Percentiles rank a stretch among this genome's conserved stretches.
phyloP scores from a whole-genome alignment of 2,888 invertebrate species.

The Andrena trimmerana region DNA sequence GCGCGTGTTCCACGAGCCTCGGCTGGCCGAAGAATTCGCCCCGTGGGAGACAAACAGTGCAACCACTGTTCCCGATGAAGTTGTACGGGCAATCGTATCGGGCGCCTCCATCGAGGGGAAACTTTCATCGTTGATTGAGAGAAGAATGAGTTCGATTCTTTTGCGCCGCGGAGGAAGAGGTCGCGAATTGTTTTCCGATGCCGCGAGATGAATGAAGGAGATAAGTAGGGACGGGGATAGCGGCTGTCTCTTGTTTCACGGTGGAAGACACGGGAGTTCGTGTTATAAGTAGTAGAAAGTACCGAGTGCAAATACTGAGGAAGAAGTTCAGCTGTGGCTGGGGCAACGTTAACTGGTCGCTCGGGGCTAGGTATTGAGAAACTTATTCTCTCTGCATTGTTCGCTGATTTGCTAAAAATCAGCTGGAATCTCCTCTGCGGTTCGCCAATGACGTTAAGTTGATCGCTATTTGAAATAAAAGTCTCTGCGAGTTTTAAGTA shows the following conservation, averaged over 20 bases:
- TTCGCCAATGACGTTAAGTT: too few relatives aligned
- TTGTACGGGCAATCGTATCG: constrained; percentile 30
- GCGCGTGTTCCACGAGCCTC: not conserved
- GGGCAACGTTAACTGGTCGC: not conserved
- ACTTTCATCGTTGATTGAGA: constrained; percentile 20
- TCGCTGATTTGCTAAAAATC: too few relatives aligned
- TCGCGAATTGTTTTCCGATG: constrained; percentile 19
- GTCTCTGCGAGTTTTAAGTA: too few relatives aligned
- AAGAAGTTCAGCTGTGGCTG: not conserved
- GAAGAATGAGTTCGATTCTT: constrained; percentile 10
- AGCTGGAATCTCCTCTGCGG: too few relatives aligned
- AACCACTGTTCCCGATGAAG: constrained; percentile 36
- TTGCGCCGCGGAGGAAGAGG: not conserved
- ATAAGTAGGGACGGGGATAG: not conserved
- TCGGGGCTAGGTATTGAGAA: not conserved
- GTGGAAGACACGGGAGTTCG: constrained; percentile 1
- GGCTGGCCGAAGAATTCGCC: not conserved
- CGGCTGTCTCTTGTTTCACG: not conserved
- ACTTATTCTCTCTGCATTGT: not conserved
- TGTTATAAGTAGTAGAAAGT: not conserved
- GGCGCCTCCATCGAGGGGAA: not conserved
- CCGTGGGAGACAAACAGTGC: constrained; percentile 28
- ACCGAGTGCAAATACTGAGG: not conserved
- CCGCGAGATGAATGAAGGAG: not conserved
- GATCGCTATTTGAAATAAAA: too few relatives aligned